Evolutionary conservation across 2,797 vertebrate species (phyloP), one percentile per base, ranked within the genome.

Genomic region (Falco concolor): DNA sequence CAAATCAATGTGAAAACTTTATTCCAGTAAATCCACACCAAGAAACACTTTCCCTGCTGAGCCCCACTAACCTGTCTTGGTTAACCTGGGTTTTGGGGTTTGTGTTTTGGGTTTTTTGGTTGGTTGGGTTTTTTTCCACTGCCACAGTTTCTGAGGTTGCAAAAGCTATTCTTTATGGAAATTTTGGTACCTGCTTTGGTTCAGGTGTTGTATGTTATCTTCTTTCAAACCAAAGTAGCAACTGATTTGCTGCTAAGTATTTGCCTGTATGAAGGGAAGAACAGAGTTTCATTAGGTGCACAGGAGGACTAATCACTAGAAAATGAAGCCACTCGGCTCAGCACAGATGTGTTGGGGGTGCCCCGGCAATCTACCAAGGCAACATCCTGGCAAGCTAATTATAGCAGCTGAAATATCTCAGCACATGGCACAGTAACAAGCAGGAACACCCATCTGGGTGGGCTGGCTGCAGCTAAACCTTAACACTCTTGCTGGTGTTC

Each of bases 401-500:
- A 80, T 5, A 95, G 92, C 90, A 95, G 84, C 84, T 94, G 57
- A 90, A 87, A 61, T 12, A 42, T 82, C 89, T 97, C 90, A 87
- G 56, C 14, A 32, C 80, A 28, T 32, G 87, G 84, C 86, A 54
- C 73, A 67, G 92, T 85, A 96, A 95, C 59, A 90, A 85, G 95
- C 79, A 81, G 70, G 93, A 96, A 95, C 90, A 93, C 87, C 79
- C 52, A 60, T 87, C 90, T 79, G 44, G 92, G 94, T 97, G 93
- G 94, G 93, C 94, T 94, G 82, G 78, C 90, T 93, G 94, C 93
- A 94, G 83, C 82, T 93, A 90, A 92, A 63, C 45, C 22, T 53
- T 73, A 42, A 2, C 2, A 36, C 34, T 87, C 70, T 54, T 76
- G 44, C 63, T 87, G 56, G 5, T 91, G 42, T 44, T 96, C 36